These are phyloP conservation scores for Hydrozoanthus tunicans DNA, from an alignment of 64 coral and sea anemone species.

Conservation along the genomic window DNA sequence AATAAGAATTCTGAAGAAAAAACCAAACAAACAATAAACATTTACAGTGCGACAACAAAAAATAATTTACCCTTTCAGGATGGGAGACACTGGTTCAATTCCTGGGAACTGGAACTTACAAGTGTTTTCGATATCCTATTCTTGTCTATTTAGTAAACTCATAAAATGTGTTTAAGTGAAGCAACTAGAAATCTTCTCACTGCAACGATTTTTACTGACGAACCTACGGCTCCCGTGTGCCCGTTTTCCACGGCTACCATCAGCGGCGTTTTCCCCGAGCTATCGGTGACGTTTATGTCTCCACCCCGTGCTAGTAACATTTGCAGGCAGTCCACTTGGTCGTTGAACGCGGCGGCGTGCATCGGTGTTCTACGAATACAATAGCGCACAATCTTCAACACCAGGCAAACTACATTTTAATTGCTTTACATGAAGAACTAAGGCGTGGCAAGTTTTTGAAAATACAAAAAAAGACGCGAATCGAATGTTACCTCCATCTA, in stretches of 20 bases:
- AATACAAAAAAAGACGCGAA: too few species aligned
- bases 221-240: constrained; percentile 86
- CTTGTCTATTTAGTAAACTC: too few species aligned
- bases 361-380: constrained; percentile 71
- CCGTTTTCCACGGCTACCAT: constrained; percentile 96
- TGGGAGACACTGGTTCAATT: too few species aligned
- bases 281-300: constrained; percentile 69
- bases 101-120: too few species aligned
- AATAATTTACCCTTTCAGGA: neutral
- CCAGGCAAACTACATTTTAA: too few species aligned
- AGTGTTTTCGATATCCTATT: too few species aligned
- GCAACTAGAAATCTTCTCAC: neutral
- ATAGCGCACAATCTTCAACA: too few species aligned
- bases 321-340: constrained; percentile 95
- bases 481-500: too few species aligned
- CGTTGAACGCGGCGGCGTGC: constrained; percentile 93
- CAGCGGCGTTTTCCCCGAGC: constrained; percentile 73
- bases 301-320: constrained; percentile 83
- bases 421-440: too few species aligned
- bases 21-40: neutral
- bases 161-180: neutral
- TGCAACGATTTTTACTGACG: constrained; percentile 12
- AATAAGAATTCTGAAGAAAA: constrained; percentile 69
- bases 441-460: too few species aligned
- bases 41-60: neutral